A percentile compares a stretch with the other conserved stretches of the same genome.
Evolutionary conservation across 92 coral and sea anemone genomes (phyloP).

Genomic region (Parazoanthus darwini): DNA sequence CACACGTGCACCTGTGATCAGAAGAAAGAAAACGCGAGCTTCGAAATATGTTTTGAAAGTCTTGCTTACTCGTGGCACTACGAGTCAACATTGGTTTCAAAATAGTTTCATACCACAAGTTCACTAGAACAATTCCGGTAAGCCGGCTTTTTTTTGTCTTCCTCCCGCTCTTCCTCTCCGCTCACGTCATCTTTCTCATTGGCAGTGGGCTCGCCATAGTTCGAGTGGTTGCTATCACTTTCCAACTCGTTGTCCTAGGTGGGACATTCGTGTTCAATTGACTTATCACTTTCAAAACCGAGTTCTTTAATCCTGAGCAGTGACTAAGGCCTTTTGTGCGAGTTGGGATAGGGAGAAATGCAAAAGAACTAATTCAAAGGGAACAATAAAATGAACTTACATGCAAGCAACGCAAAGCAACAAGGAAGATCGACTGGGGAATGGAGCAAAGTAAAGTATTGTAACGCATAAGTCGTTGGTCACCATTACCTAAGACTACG

Average conservation of each 20-base stretch:
- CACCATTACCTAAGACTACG: conserved; percentile 16
- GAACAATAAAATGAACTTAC: conserved; percentile 5
- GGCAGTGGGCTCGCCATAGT: not conserved
- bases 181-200: not conserved
- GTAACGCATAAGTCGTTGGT: conserved; percentile 14
- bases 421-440: not conserved
- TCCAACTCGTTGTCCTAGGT: not conserved
- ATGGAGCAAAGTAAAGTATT: conserved; percentile 10
- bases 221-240: not conserved
- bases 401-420: not conserved
- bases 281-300: not conserved
- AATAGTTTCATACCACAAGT: not conserved
- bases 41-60: not conserved
- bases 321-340: not conserved
- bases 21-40: conserved; percentile 6
- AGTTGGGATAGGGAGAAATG: not conserved
- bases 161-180: not conserved
- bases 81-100: not conserved
- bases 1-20: conserved; percentile 10
- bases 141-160: not conserved
- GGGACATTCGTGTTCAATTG: not conserved
- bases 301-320: not conserved
- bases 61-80: not conserved
- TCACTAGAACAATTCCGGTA: not conserved
- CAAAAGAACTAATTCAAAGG: conserved; percentile 22